Conservation (phyloP, 2,888 invertebrate species). For the Drosophila paranaensis region DNA sequence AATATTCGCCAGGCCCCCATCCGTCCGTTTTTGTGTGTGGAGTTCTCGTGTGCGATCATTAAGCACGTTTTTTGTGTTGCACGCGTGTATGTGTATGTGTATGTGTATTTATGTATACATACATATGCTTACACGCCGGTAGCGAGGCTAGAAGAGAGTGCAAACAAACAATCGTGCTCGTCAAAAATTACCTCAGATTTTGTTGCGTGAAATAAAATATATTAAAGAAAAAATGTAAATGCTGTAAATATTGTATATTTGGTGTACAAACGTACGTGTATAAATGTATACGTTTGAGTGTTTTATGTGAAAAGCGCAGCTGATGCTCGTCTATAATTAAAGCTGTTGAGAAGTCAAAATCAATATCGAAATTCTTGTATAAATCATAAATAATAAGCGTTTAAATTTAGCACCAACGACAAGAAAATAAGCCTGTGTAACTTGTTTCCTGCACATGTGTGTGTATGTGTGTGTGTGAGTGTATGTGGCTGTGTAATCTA, state of each 20-base stretch:
- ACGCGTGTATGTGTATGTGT: conserved; percentile 1
- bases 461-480: conserved; percentile 14
- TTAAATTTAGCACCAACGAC: conserved; percentile 45
- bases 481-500: conserved; percentile 8
- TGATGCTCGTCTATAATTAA: conserved; percentile 45
- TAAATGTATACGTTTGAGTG: conserved; percentile 2
- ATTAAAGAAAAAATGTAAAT: conserved; percentile 17
- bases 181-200: conserved; percentile 35
- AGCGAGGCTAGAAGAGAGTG: conserved; percentile 34
- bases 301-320: conserved; percentile 47
- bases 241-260: conserved; percentile 42
- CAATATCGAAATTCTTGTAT: conserved; percentile 62
- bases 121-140: conserved; percentile 33
- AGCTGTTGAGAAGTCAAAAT: conserved; percentile 56
- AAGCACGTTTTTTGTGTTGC: conserved; percentile 61
- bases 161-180: conserved; percentile 45
- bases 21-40: conserved; percentile 44
- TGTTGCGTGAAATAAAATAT: conserved; percentile 24
- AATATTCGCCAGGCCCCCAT: conserved; percentile 38
- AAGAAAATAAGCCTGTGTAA: conserved; percentile 47
- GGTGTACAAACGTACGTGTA: conserved; percentile 2
- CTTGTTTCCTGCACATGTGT: conserved; percentile 40
- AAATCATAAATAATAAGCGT: conserved; percentile 57
- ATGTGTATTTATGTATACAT: conserved; percentile 36
- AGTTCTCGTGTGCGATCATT: conserved; percentile 54